phyloP scores from a whole-genome alignment of 2,888 invertebrate species.

The Hybos culiciformis region DNA sequence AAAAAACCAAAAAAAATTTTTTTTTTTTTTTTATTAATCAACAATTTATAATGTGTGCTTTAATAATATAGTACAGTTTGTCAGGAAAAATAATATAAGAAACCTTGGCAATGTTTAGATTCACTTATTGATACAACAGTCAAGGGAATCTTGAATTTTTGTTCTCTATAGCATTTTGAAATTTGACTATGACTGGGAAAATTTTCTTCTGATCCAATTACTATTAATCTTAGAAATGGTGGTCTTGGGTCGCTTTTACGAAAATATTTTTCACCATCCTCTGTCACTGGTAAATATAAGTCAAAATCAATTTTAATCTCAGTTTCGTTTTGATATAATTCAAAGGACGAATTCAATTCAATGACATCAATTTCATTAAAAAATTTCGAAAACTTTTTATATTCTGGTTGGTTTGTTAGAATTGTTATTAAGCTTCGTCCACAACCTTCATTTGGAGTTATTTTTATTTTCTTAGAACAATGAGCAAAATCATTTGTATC shows the following conservation, averaged over 20 bases:
- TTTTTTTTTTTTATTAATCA: not conserved
- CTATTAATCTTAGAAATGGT: slow-evolving; percentile 25
- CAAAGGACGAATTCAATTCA: too few relatives aligned
- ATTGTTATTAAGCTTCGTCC: slow-evolving; percentile 23
- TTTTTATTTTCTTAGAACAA: slow-evolving; percentile 4
- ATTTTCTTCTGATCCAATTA: slow-evolving; percentile 19
- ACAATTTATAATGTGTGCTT: too few relatives aligned
- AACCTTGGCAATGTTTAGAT: slow-evolving; percentile 32
- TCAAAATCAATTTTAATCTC: slow-evolving; percentile 27
- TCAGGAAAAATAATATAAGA: slow-evolving; percentile 29
- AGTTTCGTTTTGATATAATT: slow-evolving; percentile 2
- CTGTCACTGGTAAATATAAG: slow-evolving; percentile 18
- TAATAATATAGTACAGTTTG: too few relatives aligned
- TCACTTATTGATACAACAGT: slow-evolving; percentile 30
- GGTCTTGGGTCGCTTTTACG: slow-evolving; percentile 23
- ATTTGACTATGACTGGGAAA: slow-evolving; percentile 27
- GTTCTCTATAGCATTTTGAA: slow-evolving; percentile 19
- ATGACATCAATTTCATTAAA: slow-evolving; percentile 28
- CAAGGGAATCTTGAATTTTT: slow-evolving; percentile 21
- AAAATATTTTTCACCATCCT: slow-evolving; percentile 25
- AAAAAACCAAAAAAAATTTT: too few relatives aligned
- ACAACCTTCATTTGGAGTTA: not conserved
- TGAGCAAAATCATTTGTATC: too few relatives aligned
- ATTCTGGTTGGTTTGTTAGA: slow-evolving; percentile 21
- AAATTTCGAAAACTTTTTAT: slow-evolving; percentile 19